These are phyloP conservation scores for Unio pictorum DNA, from an alignment of 2,888 invertebrate species.

Conservation along the genomic window DNA sequence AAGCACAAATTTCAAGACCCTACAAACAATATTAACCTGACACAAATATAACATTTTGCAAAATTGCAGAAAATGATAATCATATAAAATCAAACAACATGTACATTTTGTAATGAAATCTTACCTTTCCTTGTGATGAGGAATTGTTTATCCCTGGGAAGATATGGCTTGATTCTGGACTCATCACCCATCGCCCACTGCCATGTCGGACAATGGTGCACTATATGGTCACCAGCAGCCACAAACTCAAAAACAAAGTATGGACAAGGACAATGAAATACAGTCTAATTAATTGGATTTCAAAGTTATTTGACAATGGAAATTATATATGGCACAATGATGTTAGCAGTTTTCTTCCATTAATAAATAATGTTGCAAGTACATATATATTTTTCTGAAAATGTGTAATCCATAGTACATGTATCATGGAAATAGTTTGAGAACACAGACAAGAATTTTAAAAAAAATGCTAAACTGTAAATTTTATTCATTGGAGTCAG, in stretches of 20 bases:
- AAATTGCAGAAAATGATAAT: too few species aligned
- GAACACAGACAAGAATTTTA: too few species aligned
- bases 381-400: too few species aligned
- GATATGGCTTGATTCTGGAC: conserved; percentile 87
- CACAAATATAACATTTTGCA: too few species aligned
- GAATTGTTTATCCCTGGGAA: conserved; percentile 97
- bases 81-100: background rate
- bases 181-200: conserved; percentile 97
- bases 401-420: too few species aligned
- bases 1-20: too few species aligned
- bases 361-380: too few species aligned
- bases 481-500: too few species aligned
- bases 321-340: background rate
- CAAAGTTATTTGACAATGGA: background rate
- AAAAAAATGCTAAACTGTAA: too few species aligned
- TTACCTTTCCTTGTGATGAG: conserved; percentile 89
- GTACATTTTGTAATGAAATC: conserved; percentile 5
- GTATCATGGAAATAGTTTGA: too few species aligned
- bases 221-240: conserved; percentile 97
- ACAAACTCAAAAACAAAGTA: conserved; percentile 80
- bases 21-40: too few species aligned
- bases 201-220: conserved; percentile 99
- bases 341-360: background rate
- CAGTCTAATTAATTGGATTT: background rate
- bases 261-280: background rate